These are phyloP conservation scores for Unio pictorum DNA, from an alignment of 2,888 invertebrate genomes.

Conservation along the genomic window DNA sequence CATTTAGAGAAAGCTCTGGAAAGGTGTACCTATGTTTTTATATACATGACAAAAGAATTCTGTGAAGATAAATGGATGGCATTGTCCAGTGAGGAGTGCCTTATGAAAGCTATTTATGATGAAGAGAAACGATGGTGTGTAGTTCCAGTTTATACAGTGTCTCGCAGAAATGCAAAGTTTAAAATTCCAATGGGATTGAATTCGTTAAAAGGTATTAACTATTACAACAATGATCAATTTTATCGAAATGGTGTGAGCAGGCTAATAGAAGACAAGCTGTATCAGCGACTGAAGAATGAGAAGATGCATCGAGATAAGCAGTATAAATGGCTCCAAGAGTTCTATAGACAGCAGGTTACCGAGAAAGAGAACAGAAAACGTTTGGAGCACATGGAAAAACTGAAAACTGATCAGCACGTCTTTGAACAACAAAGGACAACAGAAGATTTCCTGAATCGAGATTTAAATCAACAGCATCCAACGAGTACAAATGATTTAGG, in stretches of 20 bases:
- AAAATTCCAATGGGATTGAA: slow-evolving; percentile 51
- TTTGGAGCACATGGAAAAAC: not conserved
- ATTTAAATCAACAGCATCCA: too few relatives aligned
- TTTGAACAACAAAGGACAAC: too few relatives aligned
- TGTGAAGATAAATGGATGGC: slow-evolving; percentile 49
- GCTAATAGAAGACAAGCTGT: slow-evolving; percentile 41
- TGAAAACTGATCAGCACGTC: too few relatives aligned
- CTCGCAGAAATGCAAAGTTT: slow-evolving; percentile 30
- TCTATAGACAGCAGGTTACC: slow-evolving; percentile 16
- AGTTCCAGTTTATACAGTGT: slow-evolving; percentile 55
- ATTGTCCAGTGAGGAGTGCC: slow-evolving; percentile 52
- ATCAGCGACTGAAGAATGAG: slow-evolving; percentile 5
- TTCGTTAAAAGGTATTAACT: slow-evolving; percentile 55
- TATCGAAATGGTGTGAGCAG: slow-evolving; percentile 42
- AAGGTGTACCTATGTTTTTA: slow-evolving; percentile 56
- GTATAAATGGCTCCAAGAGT: slow-evolving; percentile 23
- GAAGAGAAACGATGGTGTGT: slow-evolving; percentile 56
- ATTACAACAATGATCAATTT: slow-evolving; percentile 50
- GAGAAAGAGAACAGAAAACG: slow-evolving; percentile 9
- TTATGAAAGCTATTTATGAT: slow-evolving; percentile 56
- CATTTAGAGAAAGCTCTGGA: slow-evolving; percentile 40
- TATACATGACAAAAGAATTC: slow-evolving; percentile 51
- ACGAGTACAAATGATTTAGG: too few relatives aligned
- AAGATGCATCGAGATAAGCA: slow-evolving; percentile 17
- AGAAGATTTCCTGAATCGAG: too few relatives aligned